Evolutionary conservation across 2,888 invertebrate genomes (phyloP), one percentile per base, ranked within the genome.

Genomic region (Cheilosia variabilis): DNA sequence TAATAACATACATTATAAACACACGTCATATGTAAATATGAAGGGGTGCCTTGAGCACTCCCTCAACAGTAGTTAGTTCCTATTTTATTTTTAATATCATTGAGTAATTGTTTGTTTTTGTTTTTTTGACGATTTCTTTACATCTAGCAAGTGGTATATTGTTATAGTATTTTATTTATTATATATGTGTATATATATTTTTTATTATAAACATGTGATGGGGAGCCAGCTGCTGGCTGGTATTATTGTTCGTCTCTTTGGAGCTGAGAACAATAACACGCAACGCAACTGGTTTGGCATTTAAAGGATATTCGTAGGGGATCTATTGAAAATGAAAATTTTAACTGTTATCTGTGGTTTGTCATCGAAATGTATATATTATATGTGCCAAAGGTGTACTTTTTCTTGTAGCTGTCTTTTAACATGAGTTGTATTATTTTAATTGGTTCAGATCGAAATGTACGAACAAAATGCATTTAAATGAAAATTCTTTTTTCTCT

Each of bases 241-340:
- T 50, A 62, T 50, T 65, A 62, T 17, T 78, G 52, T 57, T 68
- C 53, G 17, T 13, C 34, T 9, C 3, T 10, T 57, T n/a, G 13
- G 4, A 13, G 4, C 0, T 10, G 22, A 19, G 69, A 77, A 71
- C 58, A 57, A 71, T 66, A 79, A 47, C 62, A 55, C 50, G 37
- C 9, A 52, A 17, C 63, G 22, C 57, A 78, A 65, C 72, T 87
- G 88, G 88, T 88, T 88, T 88, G 88, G 88, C 76, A 68, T 87
- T 88, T 86, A 17, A 68, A 75, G 88, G 87, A 86, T 79, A 73
- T 73, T 84, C 69, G 66, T 73, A 69, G 72, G 88, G 88, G 79
- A 63, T 83, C 88, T 88, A 88, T 88, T 88, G 88, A 87, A 88
- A 88, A 88, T 79, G 31, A 88, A 79, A 86, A 71, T 69, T 66